Evolutionary conservation across 2,113 vertebrate genomes (phyloP), one percentile per base, ranked within the genome.

Genomic region (Melanotaenia duboulayi): DNA sequence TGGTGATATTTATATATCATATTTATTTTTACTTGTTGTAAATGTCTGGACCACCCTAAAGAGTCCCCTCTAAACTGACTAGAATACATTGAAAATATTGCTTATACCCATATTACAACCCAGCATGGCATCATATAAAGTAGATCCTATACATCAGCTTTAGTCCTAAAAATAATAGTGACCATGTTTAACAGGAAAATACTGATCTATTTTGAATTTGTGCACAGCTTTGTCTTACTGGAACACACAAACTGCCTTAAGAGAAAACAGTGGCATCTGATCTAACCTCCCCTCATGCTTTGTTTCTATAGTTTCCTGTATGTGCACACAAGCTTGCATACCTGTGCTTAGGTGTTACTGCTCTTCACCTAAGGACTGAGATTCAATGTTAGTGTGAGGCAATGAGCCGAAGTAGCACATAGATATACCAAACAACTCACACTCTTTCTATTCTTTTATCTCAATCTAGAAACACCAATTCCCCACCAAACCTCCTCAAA

Each of bases 381-480:
- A 24, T 19, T 17, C 25, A 23, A 19, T 7, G 28, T 44, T 63
- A 14, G 44, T 54, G 48, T 72, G 65, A 35, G 44, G 42, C 60
- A 50, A 42, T 70, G 61, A 74, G 25, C 35, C 79, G 60, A 50
- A 79, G 51, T 69, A 66, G 73, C 28, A 46, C 62, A 86, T 74
- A 60, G 73, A 74, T 71, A 59, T 37, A 73, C 39, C 69, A 80
- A 80, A 81, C 69, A 77, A 64, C 71, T 62, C 57, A 76, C 52
- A 66, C 54, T 65, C 65, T 78, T 55, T 70, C 32, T 70, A 67
- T 87, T 76, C 64, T 69, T 78, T 65, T 76, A 25, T 81, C 80
- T 89, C 84, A 77, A 81, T 89, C 70, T 77, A 75, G 62, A 40
- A 86, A 74, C 85, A 81, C 71, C 87, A 85, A 90, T 89, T 84